Conservation (phyloP, 30 jellyfish, hydroid and myxozoan species). For the Nemopilema nomurai region DNA sequence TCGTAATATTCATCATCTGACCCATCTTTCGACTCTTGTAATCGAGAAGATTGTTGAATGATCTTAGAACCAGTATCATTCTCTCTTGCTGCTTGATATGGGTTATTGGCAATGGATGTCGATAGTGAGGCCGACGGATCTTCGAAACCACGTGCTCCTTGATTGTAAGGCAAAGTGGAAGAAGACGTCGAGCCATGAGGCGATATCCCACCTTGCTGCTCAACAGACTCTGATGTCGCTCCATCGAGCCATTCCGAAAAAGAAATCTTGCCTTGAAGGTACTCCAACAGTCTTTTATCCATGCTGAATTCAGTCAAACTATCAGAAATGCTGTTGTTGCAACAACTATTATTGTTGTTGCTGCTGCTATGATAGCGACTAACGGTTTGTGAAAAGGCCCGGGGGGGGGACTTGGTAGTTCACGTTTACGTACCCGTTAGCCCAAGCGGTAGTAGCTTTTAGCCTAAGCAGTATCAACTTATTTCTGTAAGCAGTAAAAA, state of each 20-base stretch:
- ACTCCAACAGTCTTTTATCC: slow-evolving; percentile 33
- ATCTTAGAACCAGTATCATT: background rate
- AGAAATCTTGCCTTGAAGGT: slow-evolving; percentile 54
- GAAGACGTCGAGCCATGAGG: background rate
- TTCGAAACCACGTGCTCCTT: background rate
- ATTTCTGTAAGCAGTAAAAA: no score
- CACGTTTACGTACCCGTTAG: no score
- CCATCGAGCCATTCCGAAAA: slow-evolving; percentile 72
- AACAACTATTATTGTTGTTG: no score
- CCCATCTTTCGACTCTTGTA: background rate
- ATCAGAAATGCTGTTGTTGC: no score
- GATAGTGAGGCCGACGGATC: background rate
- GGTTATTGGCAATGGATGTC: background rate
- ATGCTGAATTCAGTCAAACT: no score
- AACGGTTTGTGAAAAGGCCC: no score
- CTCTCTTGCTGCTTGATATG: background rate
- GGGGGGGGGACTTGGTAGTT: no score
- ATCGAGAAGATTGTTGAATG: background rate
- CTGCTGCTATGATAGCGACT: no score
- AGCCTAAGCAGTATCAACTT: no score
- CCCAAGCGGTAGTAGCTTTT: no score
- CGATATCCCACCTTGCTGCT: background rate
- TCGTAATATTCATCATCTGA: background rate
- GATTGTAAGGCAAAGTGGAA: background rate
- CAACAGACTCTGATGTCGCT: slow-evolving; percentile 4